A percentile compares a stretch with the other conserved stretches of the same genome.
These are phyloP conservation scores for Coelogynopora nodosa DNA, from an alignment of 2,888 invertebrate genomes.

Conservation along the genomic window DNA sequence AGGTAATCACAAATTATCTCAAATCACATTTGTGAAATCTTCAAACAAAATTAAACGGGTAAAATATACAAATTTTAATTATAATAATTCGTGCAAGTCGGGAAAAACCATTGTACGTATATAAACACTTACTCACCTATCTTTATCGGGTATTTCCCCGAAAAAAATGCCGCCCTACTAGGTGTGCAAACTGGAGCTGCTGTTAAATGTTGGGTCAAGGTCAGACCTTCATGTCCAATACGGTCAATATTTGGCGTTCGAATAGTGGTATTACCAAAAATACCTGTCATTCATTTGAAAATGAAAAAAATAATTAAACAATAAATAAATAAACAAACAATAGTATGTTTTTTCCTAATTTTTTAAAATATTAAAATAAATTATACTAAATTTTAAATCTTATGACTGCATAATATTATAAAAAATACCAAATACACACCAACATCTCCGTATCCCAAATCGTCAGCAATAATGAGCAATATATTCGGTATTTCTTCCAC, in stretches of 20 bases:
- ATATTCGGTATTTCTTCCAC: slow-evolving; percentile 63
- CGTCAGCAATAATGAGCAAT: slow-evolving; percentile 64
- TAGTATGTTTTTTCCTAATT: too few species aligned
- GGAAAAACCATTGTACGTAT: neutral
- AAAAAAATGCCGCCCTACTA: slow-evolving; percentile 64
- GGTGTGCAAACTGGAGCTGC: slow-evolving; percentile 64
- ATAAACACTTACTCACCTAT: slow-evolving; percentile 52
- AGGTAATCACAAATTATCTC: too few species aligned
- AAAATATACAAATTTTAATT: too few species aligned
- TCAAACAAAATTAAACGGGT: too few species aligned
- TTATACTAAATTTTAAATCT: neutral
- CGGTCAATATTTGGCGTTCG: slow-evolving; percentile 62
- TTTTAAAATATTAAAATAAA: neutral
- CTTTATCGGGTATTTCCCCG: slow-evolving; percentile 61
- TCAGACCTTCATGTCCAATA: slow-evolving; percentile 61
- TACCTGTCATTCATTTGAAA: slow-evolving; percentile 46
- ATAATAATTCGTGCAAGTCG: neutral
- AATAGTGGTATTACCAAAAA: slow-evolving; percentile 63
- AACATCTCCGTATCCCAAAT: slow-evolving; percentile 63
- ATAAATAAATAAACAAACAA: too few species aligned
- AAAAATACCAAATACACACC: too few species aligned
- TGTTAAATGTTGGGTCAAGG: slow-evolving; percentile 63
- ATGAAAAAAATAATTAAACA: too few species aligned
- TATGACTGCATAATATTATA: too few species aligned
- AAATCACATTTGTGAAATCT: too few species aligned